These are phyloP conservation scores for Naso thynnoides DNA, from an alignment of 2,797 vertebrate species.

Conservation along the genomic window DNA sequence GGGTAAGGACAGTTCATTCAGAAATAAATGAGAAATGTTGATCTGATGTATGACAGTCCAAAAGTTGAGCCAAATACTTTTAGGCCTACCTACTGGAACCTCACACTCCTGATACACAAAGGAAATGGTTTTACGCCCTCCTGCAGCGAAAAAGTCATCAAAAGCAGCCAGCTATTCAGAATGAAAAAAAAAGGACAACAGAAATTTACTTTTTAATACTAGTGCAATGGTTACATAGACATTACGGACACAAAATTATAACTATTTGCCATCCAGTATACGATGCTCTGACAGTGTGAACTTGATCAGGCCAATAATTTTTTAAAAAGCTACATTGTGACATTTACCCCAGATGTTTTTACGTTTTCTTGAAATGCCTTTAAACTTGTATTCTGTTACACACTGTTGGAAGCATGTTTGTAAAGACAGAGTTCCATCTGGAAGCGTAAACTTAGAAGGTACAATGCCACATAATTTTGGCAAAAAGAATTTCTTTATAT, in stretches of 20 bases:
- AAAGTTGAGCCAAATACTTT: not conserved
- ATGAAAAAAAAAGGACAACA: constrained; percentile 36
- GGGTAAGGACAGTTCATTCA: not conserved
- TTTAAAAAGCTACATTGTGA: not conserved
- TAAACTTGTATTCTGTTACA: not conserved
- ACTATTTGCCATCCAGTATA: no score
- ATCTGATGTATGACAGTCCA: not conserved
- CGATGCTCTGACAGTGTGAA: no score
- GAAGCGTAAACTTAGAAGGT: not conserved
- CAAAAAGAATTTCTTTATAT: not conserved
- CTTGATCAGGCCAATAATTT: no score
- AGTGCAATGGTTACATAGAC: not conserved
- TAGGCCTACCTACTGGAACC: constrained; percentile 81
- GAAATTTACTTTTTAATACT: not conserved
- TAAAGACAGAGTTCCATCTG: not conserved
- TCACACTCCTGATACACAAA: constrained; percentile 88
- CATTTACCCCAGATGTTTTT: not conserved
- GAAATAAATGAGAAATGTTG: not conserved
- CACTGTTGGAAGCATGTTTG: not conserved
- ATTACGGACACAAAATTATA: not conserved
- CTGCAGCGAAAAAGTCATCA: constrained; percentile 83
- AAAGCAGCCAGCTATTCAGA: constrained; percentile 82
- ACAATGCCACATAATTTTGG: not conserved
- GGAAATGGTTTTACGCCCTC: constrained; percentile 82
- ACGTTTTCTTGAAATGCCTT: no score